A percentile compares a stretch with the other conserved stretches of the same genome.
Conservation (phyloP, 2,113 vertebrate genomes). For the Nycticryphes semicollaris region DNA sequence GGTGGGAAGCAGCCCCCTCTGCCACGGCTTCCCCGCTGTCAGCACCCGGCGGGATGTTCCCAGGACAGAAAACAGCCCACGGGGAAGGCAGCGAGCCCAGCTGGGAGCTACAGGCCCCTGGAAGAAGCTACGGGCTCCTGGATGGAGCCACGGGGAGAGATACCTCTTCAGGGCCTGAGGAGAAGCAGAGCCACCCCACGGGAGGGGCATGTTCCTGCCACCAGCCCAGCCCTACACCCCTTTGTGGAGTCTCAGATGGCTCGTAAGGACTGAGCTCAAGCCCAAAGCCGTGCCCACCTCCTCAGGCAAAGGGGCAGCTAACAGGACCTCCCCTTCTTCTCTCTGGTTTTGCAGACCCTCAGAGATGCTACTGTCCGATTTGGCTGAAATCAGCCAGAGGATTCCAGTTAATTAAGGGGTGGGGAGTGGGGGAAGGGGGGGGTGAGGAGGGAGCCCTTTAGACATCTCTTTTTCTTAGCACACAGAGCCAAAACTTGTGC, state of each 20-base stretch:
- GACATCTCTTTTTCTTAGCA: neutral
- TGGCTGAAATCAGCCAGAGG: neutral
- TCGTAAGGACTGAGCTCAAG: neutral
- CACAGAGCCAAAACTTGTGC: accelerated
- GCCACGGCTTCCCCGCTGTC: neutral
- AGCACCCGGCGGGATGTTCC: neutral
- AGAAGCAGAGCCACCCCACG: neutral
- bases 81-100: neutral
- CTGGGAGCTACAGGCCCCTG: neutral
- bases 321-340: neutral
- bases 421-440: too few species aligned
- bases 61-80: neutral
- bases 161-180: accelerated
- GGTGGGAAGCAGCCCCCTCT: neutral
- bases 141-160: neutral
- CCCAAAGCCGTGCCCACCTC: neutral
- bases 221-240: accelerated
- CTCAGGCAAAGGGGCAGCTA: neutral
- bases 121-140: neutral
- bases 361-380: neutral
- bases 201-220: accelerated
- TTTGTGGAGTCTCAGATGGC: accelerated
- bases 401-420: neutral
- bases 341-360: neutral
- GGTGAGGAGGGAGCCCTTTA: neutral